Percentiles rank a stretch among this genome's conserved stretches.
Conservation (phyloP, 2,113 vertebrate species). For the Hippoglossus stenolepis region DNA sequence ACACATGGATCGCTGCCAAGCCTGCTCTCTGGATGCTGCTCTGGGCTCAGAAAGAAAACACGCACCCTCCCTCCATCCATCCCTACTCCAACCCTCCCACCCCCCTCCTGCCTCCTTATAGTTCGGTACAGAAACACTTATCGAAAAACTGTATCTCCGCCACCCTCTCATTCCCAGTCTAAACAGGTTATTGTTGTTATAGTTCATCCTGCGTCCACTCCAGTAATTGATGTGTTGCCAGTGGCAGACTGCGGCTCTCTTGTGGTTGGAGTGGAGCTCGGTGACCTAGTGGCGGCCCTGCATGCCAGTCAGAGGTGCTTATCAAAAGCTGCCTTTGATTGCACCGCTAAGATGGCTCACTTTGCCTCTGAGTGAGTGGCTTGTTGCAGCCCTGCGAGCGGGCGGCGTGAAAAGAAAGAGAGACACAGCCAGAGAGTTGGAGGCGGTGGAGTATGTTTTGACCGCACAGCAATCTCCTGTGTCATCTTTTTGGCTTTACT, state of each 20-base stretch:
- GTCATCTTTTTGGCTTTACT: constrained; percentile 52
- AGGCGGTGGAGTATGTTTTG: constrained; percentile 4
- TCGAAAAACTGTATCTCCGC: constrained; percentile 55
- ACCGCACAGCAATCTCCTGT: constrained; percentile 45
- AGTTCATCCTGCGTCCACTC: constrained; percentile 63
- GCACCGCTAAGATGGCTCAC: constrained; percentile 52
- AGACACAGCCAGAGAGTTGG: constrained; percentile 14
- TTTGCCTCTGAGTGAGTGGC: constrained; percentile 49
- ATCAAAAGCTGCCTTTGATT: constrained; percentile 69
- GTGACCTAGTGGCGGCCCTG: constrained; percentile 60
- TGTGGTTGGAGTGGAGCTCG: constrained; percentile 41
- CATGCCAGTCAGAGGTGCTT: constrained; percentile 62
- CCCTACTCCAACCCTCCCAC: neutral
- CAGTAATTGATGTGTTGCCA: constrained; percentile 56
- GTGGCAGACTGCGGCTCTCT: constrained; percentile 24
- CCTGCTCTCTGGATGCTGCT: constrained; percentile 61
- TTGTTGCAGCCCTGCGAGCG: constrained; percentile 31
- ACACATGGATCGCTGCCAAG: constrained; percentile 72
- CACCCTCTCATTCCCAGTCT: constrained; percentile 41
- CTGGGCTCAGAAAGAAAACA: constrained; percentile 60
- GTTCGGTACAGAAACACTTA: constrained; percentile 60
- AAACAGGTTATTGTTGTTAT: constrained; percentile 59
- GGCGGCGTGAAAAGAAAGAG: constrained; percentile 2
- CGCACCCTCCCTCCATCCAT: neutral
- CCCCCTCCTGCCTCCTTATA: constrained; percentile 33